phyloP scores from a whole-genome alignment of 2,797 vertebrate genomes.

The Rachycentron canadum region DNA sequence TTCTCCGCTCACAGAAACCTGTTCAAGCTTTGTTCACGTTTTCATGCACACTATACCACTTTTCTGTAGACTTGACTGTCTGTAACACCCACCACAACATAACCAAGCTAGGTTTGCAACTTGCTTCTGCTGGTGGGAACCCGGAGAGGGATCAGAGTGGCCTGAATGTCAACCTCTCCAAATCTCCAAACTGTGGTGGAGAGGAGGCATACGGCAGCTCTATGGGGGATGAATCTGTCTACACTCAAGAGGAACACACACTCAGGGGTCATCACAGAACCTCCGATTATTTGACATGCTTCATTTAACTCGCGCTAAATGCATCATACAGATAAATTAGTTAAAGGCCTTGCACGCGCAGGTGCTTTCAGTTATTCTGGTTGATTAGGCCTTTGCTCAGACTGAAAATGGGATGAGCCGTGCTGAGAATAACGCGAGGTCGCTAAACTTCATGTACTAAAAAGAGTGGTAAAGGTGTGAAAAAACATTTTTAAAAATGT shows the following conservation, averaged over 20 bases:
- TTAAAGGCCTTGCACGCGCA: not conserved
- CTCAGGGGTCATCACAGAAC: not conserved
- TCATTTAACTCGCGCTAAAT: slow-evolving; percentile 3
- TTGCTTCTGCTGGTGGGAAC: not conserved
- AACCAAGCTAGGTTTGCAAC: not conserved
- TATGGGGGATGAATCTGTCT: not conserved
- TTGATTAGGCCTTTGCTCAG: not conserved
- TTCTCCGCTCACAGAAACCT: too few relatives aligned
- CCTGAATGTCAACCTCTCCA: not conserved
- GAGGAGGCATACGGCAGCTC: slow-evolving; percentile 16
- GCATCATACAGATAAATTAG: not conserved
- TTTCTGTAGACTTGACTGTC: too few relatives aligned
- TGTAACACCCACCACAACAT: not conserved
- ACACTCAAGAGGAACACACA: not conserved
- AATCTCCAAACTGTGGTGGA: slow-evolving; percentile 19
- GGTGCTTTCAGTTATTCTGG: not conserved
- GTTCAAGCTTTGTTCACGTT: too few relatives aligned
- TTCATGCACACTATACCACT: too few relatives aligned
- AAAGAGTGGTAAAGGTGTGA: not conserved
- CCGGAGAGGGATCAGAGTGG: not conserved
- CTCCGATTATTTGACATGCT: not conserved
- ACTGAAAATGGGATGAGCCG: not conserved
- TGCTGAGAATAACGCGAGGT: not conserved
- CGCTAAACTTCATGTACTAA: not conserved
- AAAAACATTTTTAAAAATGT: too few relatives aligned